Conservation (phyloP, 2,113 vertebrate genomes). For the Orientallactaga bullata region DNA sequence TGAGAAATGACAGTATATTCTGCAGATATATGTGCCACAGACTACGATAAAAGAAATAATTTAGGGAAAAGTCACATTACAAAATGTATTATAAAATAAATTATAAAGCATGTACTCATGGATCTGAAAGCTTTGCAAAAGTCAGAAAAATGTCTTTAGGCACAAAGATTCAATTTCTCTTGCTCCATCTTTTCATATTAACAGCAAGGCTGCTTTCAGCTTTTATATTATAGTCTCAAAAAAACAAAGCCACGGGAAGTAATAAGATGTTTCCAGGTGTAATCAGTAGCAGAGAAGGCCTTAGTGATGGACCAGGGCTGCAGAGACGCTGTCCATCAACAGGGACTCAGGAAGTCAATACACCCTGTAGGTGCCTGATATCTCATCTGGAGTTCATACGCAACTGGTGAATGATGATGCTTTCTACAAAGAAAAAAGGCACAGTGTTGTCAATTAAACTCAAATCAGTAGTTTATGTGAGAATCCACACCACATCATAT, state of each 20-base stretch:
- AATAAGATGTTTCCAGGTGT: constrained; percentile 81
- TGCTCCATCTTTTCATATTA: constrained; percentile 68
- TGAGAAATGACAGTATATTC: constrained; percentile 79
- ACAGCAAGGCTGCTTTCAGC: constrained; percentile 71
- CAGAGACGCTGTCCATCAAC: constrained; percentile 78
- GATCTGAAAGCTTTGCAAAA: constrained; percentile 79
- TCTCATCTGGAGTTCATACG: constrained; percentile 90
- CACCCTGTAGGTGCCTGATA: constrained; percentile 38
- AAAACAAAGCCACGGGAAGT: constrained; percentile 80
- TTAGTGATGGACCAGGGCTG: constrained; percentile 78
- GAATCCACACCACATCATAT: constrained; percentile 49
- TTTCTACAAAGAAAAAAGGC: constrained; percentile 89
- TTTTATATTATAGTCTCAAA: constrained; percentile 75
- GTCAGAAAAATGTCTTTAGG: constrained; percentile 79
- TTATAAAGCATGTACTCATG: constrained; percentile 82
- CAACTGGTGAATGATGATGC: constrained; percentile 92
- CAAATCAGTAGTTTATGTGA: constrained; percentile 15
- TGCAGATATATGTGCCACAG: constrained; percentile 78
- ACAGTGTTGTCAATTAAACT: constrained; percentile 77
- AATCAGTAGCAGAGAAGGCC: constrained; percentile 87
- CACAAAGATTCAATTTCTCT: constrained; percentile 74
- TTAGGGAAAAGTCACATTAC: constrained; percentile 81
- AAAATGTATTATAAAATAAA: constrained; percentile 88
- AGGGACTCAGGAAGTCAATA: constrained; percentile 77
- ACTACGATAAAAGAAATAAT: constrained; percentile 76